Base-by-base conservation (phyloP, 2,113 vertebrate species). In the Leucoraja erinaceus region DNA sequence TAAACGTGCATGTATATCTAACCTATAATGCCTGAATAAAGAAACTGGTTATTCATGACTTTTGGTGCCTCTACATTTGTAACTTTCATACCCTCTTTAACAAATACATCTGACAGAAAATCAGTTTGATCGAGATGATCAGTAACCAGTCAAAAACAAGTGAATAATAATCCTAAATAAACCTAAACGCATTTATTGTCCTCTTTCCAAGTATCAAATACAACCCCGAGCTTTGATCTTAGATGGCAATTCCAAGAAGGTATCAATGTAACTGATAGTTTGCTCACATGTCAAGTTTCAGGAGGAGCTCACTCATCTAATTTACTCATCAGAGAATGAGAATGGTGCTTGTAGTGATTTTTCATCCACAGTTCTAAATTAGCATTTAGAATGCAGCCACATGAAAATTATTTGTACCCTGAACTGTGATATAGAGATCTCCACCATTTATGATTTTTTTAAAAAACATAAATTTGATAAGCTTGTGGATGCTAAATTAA, bases 51-150 rank as follows among this genome's bases (percentile, higher is more conserved):
- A 47, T 47, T 47, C 38, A 47, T 3, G 38, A 47, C 3, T 0
- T 47, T 47, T 47, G 0, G 38, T 47, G 38, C 38, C 38, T 47
- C 38, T 47, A 0, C 38, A 47, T 47, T 47, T 1, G 38, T 38
- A 38, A 31, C 16, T 38, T 33, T 68, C 86, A 90, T 90, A 90
- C 84, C 84, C 84, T 14, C 84, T 90, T 90, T 66, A 90, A 66
- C 28, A 47, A 66, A 3, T 59, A 6, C 84, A 90, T 90, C 61
- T 33, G 63, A 66, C 59, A 61, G 59, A 31, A 28, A 68, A 38
- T 38, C 31, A 33, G 20, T 38, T 68, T 20, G 18, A 68, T 38
- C n/a, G 16, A 47, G 33, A 20, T 68, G 59, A 20, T 22, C 16
- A 38, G 31, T 12, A 90, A 18, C 20, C 68, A 31, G n/a, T 90